Evolutionary conservation across 2,797 vertebrate genomes (phyloP).

Genomic region (Pachyuromys duprasi): DNA sequence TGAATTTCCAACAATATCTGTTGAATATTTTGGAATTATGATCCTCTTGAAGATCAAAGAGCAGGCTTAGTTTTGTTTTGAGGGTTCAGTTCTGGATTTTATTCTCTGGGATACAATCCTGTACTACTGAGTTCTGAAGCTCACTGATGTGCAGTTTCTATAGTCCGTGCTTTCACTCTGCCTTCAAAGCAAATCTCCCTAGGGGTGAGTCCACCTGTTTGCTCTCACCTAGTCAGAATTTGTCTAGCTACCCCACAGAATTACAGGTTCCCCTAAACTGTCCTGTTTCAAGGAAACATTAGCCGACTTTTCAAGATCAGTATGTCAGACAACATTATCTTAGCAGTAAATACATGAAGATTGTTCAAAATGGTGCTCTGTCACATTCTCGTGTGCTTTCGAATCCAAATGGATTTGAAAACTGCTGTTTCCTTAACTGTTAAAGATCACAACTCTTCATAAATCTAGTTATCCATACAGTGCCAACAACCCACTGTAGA

Average conservation of each 20-base stretch:
- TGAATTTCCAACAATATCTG: neutral
- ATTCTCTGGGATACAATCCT: neutral
- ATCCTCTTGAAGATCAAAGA: neutral
- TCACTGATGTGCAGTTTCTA: neutral
- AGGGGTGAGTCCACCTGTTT: neutral
- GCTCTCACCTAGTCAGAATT: neutral
- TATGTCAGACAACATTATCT: constrained; percentile 6
- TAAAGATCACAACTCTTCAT: neutral
- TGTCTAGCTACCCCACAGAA: neutral
- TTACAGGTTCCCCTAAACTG: neutral
- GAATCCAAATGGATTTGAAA: constrained; percentile 27
- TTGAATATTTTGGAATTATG: constrained; percentile 37
- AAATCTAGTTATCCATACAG: neutral
- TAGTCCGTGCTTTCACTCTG: neutral
- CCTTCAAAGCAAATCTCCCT: neutral
- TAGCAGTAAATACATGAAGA: neutral
- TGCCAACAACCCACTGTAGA: neutral
- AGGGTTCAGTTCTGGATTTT: neutral
- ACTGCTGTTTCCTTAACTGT: neutral
- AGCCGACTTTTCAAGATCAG: neutral
- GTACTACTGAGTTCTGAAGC: neutral
- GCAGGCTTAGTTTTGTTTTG: neutral
- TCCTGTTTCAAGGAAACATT: constrained; percentile 4
- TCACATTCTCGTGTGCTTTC: neutral
- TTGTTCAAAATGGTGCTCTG: neutral